Evolutionary conservation across 2,888 invertebrate species (phyloP).

Genomic region (Anorthoa munda): DNA sequence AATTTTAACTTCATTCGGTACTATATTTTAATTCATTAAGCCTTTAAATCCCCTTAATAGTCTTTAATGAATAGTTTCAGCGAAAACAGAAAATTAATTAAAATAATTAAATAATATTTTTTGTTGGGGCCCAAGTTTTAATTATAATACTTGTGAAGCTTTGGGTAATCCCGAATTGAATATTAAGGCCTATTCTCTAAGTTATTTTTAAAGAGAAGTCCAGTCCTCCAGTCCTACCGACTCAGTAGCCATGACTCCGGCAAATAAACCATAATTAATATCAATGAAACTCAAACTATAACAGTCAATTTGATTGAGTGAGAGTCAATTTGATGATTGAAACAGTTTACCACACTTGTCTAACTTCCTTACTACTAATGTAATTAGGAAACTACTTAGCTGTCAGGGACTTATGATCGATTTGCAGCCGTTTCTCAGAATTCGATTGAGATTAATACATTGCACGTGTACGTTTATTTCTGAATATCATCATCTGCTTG

Average conservation of each 20-base stretch:
- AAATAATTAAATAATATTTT: slow-evolving; percentile 2
- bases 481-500: too few relatives aligned
- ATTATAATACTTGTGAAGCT: background rate
- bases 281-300: too few relatives aligned
- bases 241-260: too few relatives aligned
- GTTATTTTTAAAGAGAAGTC: background rate
- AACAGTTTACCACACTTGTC: background rate
- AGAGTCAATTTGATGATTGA: too few relatives aligned
- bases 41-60: slow-evolving; percentile 18
- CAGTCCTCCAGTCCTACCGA: too few relatives aligned
- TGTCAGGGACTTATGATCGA: slow-evolving; percentile 28
- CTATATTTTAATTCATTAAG: slow-evolving; percentile 26
- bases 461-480: background rate
- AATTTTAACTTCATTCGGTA: slow-evolving; percentile 29
- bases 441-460: background rate
- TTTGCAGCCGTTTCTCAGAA: slow-evolving; percentile 9
- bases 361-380: background rate
- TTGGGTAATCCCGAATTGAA: background rate
- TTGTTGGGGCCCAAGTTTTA: background rate
- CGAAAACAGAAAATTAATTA: background rate
- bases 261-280: background rate
- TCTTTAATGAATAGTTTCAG: slow-evolving; percentile 5
- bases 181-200: background rate
- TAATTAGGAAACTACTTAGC: background rate
- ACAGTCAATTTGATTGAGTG: too few relatives aligned